These are phyloP conservation scores for Magallana nippona DNA, from an alignment of 2,888 invertebrate genomes.

Conservation along the genomic window DNA sequence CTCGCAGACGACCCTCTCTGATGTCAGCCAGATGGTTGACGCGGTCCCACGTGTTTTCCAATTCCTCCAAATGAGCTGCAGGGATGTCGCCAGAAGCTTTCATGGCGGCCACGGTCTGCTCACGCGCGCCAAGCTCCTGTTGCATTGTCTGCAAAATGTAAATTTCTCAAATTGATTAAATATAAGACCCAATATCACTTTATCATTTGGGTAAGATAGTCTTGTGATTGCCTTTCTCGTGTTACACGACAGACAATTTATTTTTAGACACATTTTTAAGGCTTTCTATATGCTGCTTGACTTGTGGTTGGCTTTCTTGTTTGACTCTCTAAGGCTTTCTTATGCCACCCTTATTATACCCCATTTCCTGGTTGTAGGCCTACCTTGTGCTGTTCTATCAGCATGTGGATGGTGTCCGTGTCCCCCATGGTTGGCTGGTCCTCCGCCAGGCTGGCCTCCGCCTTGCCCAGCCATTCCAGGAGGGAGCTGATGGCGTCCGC, in stretches of 20 bases:
- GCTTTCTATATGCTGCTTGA: no score
- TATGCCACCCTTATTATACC: no score
- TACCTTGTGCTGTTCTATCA: slow-evolving; percentile 74
- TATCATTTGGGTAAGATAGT: no score
- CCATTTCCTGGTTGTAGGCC: slow-evolving; percentile 45
- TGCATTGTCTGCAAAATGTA: slow-evolving; percentile 74
- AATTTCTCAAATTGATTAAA: background rate
- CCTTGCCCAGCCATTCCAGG: slow-evolving; percentile 78
- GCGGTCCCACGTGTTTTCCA: slow-evolving; percentile 75
- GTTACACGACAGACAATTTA: no score
- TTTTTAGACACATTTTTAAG: no score
- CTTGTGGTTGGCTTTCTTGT: no score
- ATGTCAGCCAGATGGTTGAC: slow-evolving; percentile 75
- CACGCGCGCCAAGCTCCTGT: slow-evolving; percentile 75
- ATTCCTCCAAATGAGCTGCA: slow-evolving; percentile 71
- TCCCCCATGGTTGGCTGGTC: slow-evolving; percentile 79
- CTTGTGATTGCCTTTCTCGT: no score
- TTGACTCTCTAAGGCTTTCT: no score
- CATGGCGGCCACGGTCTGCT: slow-evolving; percentile 76
- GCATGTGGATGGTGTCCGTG: slow-evolving; percentile 78
- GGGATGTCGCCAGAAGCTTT: slow-evolving; percentile 74
- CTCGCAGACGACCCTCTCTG: slow-evolving; percentile 74
- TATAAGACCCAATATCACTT: background rate
- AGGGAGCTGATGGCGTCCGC: slow-evolving; percentile 78
- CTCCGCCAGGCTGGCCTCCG: slow-evolving; percentile 75